Evolutionary conservation across 2,888 invertebrate genomes (phyloP).

Genomic region (Odontocolon sp.): DNA sequence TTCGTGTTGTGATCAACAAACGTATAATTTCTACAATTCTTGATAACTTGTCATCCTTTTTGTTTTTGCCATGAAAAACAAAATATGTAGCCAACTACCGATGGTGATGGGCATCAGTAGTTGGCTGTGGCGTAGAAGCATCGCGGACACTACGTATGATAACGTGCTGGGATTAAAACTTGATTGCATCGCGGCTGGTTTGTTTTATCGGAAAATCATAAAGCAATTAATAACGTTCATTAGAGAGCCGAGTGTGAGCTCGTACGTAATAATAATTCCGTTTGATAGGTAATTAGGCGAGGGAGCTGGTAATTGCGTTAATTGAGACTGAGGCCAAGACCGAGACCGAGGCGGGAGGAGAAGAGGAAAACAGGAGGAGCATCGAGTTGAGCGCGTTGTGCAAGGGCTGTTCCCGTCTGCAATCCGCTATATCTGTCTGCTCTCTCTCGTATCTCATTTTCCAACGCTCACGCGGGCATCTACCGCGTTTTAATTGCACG

Average conservation of each 20-base stretch:
- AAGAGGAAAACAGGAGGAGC: not conserved
- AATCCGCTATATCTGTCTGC: constrained; percentile 5
- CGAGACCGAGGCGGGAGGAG: constrained; percentile 45
- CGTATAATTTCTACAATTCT: too few species aligned
- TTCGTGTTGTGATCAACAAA: too few species aligned
- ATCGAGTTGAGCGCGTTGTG: not conserved
- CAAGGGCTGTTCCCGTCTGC: constrained; percentile 61
- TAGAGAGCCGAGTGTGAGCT: constrained; percentile 66
- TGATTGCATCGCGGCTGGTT: constrained; percentile 70
- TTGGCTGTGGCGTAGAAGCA: too few species aligned
- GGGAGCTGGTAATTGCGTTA: constrained; percentile 77
- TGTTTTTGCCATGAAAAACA: too few species aligned
- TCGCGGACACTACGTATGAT: constrained; percentile 52
- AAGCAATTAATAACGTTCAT: constrained; percentile 80
- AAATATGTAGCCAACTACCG: too few species aligned
- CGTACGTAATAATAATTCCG: constrained; percentile 73
- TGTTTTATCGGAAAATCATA: constrained; percentile 80
- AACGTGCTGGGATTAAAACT: constrained; percentile 75
- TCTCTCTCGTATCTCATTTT: constrained; percentile 49
- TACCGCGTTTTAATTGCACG: constrained; percentile 48
- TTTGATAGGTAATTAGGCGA: constrained; percentile 79
- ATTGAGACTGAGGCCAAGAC: constrained; percentile 72
- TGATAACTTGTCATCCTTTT: too few species aligned
- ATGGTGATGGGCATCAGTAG: too few species aligned
- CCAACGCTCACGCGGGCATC: constrained; percentile 19